phyloP scores from a whole-genome alignment of 2,113 vertebrate genomes.

The Pedetes capensis region DNA sequence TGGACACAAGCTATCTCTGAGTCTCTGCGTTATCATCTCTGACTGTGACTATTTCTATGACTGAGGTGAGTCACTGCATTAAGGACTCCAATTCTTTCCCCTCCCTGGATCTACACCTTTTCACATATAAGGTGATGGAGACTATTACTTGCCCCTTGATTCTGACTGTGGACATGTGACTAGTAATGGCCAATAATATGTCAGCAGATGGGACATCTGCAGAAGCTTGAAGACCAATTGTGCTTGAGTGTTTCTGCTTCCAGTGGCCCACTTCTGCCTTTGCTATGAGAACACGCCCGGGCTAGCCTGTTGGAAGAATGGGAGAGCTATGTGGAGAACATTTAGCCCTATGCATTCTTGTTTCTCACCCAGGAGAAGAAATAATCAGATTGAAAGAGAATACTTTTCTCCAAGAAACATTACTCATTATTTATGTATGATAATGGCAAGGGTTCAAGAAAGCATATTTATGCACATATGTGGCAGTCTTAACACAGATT shows the following conservation, averaged over 20 bases:
- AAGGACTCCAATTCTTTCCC: neutral
- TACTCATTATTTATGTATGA: conserved; percentile 27
- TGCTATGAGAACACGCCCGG: neutral
- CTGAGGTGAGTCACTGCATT: neutral
- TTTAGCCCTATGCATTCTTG: neutral
- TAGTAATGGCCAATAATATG: neutral
- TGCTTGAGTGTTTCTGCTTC: neutral
- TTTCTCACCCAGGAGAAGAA: conserved; percentile 16
- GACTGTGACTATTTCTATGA: neutral
- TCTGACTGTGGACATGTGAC: neutral
- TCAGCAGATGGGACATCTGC: neutral
- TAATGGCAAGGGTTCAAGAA: conserved; percentile 27
- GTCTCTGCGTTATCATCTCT: neutral
- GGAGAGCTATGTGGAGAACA: neutral
- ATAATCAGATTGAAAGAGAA: conserved; percentile 31
- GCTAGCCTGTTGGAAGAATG: neutral
- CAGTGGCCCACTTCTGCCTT: neutral
- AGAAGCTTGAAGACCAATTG: neutral
- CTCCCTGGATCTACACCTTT: neutral
- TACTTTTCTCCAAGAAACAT: conserved; percentile 22
- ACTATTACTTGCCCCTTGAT: neutral
- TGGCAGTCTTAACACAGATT: neutral
- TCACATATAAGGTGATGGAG: neutral
- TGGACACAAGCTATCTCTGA: neutral
- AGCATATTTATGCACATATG: neutral